Base-by-base conservation (phyloP, 1,140 invertebrate genomes). In the Atta texana region DNA sequence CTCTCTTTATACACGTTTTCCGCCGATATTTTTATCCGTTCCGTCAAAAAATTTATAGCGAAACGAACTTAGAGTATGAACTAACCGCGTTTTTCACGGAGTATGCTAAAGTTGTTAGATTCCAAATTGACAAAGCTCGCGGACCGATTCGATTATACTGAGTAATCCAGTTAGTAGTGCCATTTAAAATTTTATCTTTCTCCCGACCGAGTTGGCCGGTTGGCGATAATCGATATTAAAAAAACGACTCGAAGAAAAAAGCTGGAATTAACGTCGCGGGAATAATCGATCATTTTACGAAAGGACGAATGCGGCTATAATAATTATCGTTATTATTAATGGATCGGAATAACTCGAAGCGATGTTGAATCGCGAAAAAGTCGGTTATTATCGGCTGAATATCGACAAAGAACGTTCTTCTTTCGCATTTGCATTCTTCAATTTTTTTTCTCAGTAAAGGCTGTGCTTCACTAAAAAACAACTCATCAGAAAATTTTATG, bases 121-220 rank as follows among this genome's bases (percentile, higher is more conserved):
- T 39, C 59, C 53, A 87, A 89, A 87, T 89, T 87, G 86, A 84
- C 88, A 89, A 89, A 87, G 88, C 88, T 87, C 86, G 61, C 78
- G 86, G 44, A 82, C 18, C 72, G 68, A 87, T 87, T 87, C 61
- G 66, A 87, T 89, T 87, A 87, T 77, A 80, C 28, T 16, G 78
- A 77, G 59, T 89, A 87, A 89, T 87, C 31, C 76, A 72, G 59
- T 87, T 85, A 87, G 34, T 57, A 69, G 59, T 87, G 49, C 86
- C 80, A 85, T 89, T 89, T 80, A 85, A 78, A 87, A 89, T 89
- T 87, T 87, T 71, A 87, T 77, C 84, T 76, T 68, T 68, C 64
- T 86, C 55, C n/a, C 85, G 44, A 61, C 64, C 76, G 49, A 59
- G 51, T 76, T 77, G 61, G 44, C 49, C 57, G 80, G 51, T 39